phyloP scores from a whole-genome alignment of 1,140 invertebrate species.

The Ladona fulva region DNA sequence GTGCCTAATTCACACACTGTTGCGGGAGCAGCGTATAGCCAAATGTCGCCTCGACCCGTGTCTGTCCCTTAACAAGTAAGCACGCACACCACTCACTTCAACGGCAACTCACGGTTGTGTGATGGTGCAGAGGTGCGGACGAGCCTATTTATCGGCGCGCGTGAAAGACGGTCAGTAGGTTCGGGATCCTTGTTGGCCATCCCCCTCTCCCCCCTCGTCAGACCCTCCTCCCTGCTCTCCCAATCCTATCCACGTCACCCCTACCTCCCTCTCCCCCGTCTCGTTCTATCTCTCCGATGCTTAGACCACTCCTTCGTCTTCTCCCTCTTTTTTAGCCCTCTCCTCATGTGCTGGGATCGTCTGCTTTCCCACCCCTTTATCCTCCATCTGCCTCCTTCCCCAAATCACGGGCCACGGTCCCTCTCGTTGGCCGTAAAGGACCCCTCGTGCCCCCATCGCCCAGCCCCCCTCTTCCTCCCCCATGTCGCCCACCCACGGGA shows the following conservation, averaged over 20 bases:
- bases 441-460: background rate
- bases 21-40: background rate
- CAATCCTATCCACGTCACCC: background rate
- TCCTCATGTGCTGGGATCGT: too few species aligned
- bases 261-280: background rate
- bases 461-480: background rate
- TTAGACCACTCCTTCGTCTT: background rate
- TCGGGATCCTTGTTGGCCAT: slow-evolving; percentile 6
- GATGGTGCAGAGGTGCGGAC: background rate
- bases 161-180: slow-evolving; percentile 7
- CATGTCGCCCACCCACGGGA: background rate
- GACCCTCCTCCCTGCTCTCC: background rate
- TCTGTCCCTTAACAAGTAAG: background rate
- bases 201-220: background rate
- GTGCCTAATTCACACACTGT: slow-evolving; percentile 4
- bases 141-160: slow-evolving; percentile 6
- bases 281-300: too few species aligned
- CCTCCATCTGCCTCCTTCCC: background rate
- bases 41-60: background rate
- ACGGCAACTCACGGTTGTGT: background rate
- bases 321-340: background rate
- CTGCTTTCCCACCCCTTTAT: too few species aligned
- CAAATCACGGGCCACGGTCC: background rate
- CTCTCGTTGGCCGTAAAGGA: background rate
- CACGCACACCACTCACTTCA: background rate